Base-by-base conservation (phyloP, 2,113 vertebrate genomes). In the Miniopterus natalensis region DNA sequence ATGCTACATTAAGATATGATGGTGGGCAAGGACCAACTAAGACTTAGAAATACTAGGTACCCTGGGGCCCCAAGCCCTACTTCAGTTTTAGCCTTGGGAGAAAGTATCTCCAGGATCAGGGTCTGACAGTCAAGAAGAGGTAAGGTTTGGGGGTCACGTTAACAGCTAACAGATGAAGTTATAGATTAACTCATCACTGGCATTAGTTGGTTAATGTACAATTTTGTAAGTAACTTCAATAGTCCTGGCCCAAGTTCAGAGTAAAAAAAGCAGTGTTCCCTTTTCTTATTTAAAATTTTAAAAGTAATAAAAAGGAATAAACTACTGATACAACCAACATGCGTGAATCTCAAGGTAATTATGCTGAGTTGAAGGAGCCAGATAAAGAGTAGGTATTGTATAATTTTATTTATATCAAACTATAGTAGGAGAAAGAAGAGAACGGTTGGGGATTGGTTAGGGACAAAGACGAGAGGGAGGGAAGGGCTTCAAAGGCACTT, bases 111-210 rank as follows among this genome's bases (percentile, higher is more conserved):
- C 47, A 47, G 40, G 63, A 95, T 73, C 85, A 93, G 88, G 73
- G 59, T 80, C 80, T 92, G 94, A 94, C 75, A 92, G 61, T 88
- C 81, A 93, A 93, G 88, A 90, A 94, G 77, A 93, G 94, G 96
- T 89, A 87, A 97, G 94, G 86, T 94, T 96, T 97, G 96, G 97
- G 96, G 96, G 96, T 73, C 55, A 92, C 6, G 55, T 92, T 92
- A 97, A 98, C 84, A 86, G 97, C 96, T 98, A 98, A 98, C 97
- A 98, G 94, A 81, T 93, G 9, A 96, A 97, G 97, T 99, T 99
- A 99, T 21, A 98, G 79, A 99, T 98, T 99, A 98, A 98, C 98
- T 97, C 87, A 42, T 89, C 94, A 96, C 97, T 98, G 97, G 96
- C 94, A 97, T 96, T 95, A 90, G 90, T 57, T 98, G 95, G 98